Base-by-base conservation (phyloP, 2,113 vertebrate genomes). In the Silurus glanis region DNA sequence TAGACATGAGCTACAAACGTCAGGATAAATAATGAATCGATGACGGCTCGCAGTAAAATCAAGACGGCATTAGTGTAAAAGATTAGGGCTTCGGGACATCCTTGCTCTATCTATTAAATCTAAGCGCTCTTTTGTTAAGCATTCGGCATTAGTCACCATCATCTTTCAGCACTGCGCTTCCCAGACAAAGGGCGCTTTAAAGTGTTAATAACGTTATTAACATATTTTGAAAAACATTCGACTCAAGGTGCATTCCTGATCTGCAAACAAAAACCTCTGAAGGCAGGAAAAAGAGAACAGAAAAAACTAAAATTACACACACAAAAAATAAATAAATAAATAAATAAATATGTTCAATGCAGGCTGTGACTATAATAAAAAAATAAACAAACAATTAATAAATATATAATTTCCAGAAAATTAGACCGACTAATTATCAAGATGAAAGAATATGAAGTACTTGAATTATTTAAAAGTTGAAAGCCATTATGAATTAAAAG, bases 361-460 rank as follows among this genome's bases (percentile, higher is more conserved):
- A 47, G 17, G 10, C 37, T 55, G 25, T 21, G 9, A 45, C 25
- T 9, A 14, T 6, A n/a, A 78, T 78, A 3, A 67, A 45, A 69
- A 47, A 74, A 49, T 4, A 61, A 28, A 61, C 21, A 56, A 69
- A 67, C 14, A 80, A 47, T 51, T 19, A 66, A 55, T 47, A 61
- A 45, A 59, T 80, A 61, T 61, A 61, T 13, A 13, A 61, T 47
- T 74, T 64, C 14, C 0, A 23, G 9, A 79, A 56, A 53, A 79
- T 13, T 25, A 81, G n/a, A 16, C 28, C 67, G n/a, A 67, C 55
- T 61, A 74, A 72, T 72, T 83, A 45, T 25, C 37, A 25, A 58
- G 66, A 85, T 85, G 49, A 55, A 55, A 37, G 62, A 85, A 79
- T 79, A 66, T 85, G 13, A 69, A 85, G n/a, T 28, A 62, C 84